These are phyloP conservation scores for Vollenhovia emeryi DNA, from an alignment of 1,140 invertebrate species.

Conservation along the genomic window DNA sequence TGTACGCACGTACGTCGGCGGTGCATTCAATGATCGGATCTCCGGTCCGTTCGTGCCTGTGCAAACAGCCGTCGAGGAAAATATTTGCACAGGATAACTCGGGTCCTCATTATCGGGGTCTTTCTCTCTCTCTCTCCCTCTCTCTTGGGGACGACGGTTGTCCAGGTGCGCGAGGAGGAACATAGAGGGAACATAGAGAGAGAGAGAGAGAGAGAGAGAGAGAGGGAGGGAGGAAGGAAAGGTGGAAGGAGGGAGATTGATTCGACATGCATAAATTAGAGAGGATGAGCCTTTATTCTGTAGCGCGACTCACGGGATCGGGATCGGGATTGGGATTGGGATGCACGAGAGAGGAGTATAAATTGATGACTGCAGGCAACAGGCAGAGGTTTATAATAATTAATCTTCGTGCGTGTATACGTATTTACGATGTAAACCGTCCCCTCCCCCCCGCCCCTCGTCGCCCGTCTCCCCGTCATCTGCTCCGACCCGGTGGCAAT, in stretches of 20 bases:
- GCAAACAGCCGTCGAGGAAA: constrained; percentile 77
- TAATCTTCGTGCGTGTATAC: constrained; percentile 81
- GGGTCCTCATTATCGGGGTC: constrained; percentile 78
- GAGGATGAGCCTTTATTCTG: constrained; percentile 83
- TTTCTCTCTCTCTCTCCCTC: constrained; percentile 40
- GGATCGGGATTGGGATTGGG: constrained; percentile 79
- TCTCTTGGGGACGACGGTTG: constrained; percentile 64
- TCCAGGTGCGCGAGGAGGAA: constrained; percentile 72
- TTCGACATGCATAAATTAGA: constrained; percentile 85
- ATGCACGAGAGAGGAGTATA: constrained; percentile 78
- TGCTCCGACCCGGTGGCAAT: constrained; percentile 66
- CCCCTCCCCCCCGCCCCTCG: constrained; percentile 21
- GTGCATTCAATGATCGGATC: constrained; percentile 37
- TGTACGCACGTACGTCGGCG: constrained; percentile 8
- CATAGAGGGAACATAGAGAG: constrained; percentile 37
- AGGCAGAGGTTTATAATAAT: constrained; percentile 84
- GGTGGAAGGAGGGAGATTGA: constrained; percentile 80
- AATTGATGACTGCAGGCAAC: constrained; percentile 84
- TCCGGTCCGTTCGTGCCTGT: constrained; percentile 67
- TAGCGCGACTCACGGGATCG: constrained; percentile 75
- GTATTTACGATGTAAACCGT: constrained; percentile 23
- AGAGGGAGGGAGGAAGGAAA: constrained; percentile 45
- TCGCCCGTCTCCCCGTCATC: constrained; percentile 70
- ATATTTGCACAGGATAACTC: constrained; percentile 81
- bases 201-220: background rate